Base-by-base conservation (phyloP, 1,140 invertebrate species). In the Lithobius niger region DNA sequence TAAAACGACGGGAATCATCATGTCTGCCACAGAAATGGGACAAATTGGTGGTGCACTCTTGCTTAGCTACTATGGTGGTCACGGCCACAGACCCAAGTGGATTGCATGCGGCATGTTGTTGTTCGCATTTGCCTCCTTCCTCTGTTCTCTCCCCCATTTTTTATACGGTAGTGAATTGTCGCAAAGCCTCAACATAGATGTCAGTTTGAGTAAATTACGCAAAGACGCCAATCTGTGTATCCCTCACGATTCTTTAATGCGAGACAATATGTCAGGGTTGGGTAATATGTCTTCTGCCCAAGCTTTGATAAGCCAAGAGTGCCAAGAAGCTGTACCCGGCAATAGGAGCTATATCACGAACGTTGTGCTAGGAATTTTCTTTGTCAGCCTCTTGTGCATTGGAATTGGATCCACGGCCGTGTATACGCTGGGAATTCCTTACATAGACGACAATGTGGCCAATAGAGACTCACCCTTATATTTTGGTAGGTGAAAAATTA, bases 71-170 rank as follows among this genome's bases (percentile, higher is more conserved):
- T 88, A 92, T 66, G 92, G 89, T 1, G 90, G 90, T 1, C 81
- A 90, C 48, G 88, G 91, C 1, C 91, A 97, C 71, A 79, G 93
- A 58, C 94, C 93, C n/a, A 81, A 87, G 63, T 96, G 91, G 91
- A 95, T 96, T 54, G 90, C 88, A 15, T 86, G 83, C 74, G 91
- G 92, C 57, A 93, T 94, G 82, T 76, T 90, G 13, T 74, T 95
- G 31, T 89, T 95, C 68, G 88, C 88, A 1, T 74, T 86, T 15
- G 88, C 87, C 13, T 83, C 89, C 26, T 82, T 94, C 59, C 80
- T 88, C 54, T 94, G 90, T 66, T 84, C 91, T 10, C 60, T 76
- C 26, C 76, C 76, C 10, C 76, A 77, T 63, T 69, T 73, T 36
- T 31, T 64, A 25, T 63, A 57, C 24, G 55, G 57, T 26, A 47